A percentile compares a stretch with the other conserved stretches of the same genome.
Conservation (phyloP, 2,888 invertebrate species). For the Rhynchonema sp. region DNA sequence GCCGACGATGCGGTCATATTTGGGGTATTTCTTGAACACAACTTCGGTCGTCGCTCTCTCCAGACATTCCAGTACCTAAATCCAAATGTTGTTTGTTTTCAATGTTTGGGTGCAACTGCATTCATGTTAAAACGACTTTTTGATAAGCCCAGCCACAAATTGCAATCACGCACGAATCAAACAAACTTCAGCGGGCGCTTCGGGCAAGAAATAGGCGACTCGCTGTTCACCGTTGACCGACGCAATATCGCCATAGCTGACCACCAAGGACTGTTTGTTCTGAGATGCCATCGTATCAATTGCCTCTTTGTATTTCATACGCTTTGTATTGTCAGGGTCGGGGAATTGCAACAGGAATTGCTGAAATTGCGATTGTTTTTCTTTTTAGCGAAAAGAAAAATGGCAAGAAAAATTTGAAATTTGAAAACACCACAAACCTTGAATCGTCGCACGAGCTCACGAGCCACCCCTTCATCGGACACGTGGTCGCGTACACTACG, state of each 20-base stretch:
- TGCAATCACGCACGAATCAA: neutral
- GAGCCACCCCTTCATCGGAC: constrained; percentile 74
- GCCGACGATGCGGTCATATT: constrained; percentile 75
- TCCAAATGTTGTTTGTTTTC: neutral
- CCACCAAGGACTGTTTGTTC: constrained; percentile 57
- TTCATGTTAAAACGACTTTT: neutral
- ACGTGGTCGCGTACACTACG: constrained; percentile 89
- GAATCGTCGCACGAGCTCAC: constrained; percentile 76
- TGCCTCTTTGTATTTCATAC: constrained; percentile 17
- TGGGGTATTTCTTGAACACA: constrained; percentile 77
- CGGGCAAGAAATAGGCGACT: constrained; percentile 84
- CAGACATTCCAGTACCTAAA: constrained; percentile 19
- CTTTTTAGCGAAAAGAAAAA: no score
- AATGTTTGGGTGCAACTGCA: neutral
- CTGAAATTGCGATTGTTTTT: no score
- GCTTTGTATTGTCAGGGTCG: constrained; percentile 11
- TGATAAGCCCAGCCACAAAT: neutral
- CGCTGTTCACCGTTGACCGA: constrained; percentile 60
- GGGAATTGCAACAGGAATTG: constrained; percentile 17
- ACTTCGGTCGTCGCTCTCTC: constrained; percentile 41
- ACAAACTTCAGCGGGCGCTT: constrained; percentile 80
- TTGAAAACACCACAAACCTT: no score
- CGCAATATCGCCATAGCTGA: constrained; percentile 77
- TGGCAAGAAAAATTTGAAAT: no score
- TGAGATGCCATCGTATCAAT: constrained; percentile 30